phyloP scores from a whole-genome alignment of 2,797 vertebrate species.

The Esox lucius region DNA sequence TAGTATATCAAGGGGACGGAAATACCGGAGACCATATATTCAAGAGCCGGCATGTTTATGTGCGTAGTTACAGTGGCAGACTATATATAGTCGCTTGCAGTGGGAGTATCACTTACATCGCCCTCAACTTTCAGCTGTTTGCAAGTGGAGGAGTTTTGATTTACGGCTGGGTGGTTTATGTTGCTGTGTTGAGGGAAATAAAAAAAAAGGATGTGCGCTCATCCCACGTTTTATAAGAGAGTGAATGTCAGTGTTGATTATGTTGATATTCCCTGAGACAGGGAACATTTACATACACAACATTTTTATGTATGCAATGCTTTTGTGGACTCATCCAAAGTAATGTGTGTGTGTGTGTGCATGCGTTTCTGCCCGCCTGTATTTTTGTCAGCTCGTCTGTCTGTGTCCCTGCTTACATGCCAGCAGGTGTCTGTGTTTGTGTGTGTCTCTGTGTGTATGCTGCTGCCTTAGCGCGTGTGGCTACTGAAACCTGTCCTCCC shows the following conservation, averaged over 20 bases:
- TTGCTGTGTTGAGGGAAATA: neutral
- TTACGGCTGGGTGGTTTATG: neutral
- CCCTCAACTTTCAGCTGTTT: neutral
- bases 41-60: conserved; percentile 9
- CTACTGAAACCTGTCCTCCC: neutral
- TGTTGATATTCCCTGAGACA: neutral
- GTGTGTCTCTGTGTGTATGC: neutral
- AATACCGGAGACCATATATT: conserved; percentile 20
- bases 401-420: conserved; percentile 7
- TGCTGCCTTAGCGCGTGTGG: neutral
- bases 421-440: neutral
- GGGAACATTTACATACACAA: neutral
- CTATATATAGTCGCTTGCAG: neutral
- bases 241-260: neutral
- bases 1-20: neutral
- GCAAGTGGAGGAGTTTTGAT: neutral
- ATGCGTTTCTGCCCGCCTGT: conserved; percentile 8
- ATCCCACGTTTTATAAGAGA: too few species aligned
- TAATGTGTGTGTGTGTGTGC: conserved; percentile 10
- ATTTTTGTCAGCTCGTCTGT: neutral
- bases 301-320: neutral
- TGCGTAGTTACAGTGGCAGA: conserved; percentile 3
- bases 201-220: neutral
- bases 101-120: neutral
- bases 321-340: neutral